Percentiles rank a stretch among this genome's conserved stretches.
phyloP scores from a whole-genome alignment of 1,140 invertebrate species.

The Bombus huntii region DNA sequence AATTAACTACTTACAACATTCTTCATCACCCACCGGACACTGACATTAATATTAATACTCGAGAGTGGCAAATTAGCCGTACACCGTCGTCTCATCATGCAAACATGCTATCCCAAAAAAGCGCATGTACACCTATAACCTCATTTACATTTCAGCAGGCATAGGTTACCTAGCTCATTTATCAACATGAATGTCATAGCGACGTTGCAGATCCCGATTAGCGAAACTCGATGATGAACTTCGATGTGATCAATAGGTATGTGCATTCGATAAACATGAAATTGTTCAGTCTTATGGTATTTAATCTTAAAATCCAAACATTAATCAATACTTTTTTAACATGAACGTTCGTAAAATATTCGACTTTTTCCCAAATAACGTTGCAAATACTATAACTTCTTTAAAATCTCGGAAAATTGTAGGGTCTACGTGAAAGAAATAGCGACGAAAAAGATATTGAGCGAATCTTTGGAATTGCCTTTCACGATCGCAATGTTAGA shows the following conservation, averaged over 20 bases:
- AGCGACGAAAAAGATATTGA: not conserved
- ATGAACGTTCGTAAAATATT: no score
- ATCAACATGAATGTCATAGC: conserved; percentile 30
- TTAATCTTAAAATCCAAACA: no score
- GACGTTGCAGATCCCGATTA: conserved; percentile 14
- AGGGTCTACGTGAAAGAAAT: not conserved
- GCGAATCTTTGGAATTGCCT: not conserved
- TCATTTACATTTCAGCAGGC: not conserved
- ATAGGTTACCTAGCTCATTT: conserved; percentile 37
- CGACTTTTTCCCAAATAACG: no score
- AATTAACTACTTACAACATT: not conserved
- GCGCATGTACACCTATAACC: not conserved
- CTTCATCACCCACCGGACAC: not conserved
- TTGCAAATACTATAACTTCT: not conserved
- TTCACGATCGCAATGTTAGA: no score
- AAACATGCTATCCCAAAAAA: not conserved
- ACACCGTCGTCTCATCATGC: not conserved
- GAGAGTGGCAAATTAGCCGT: conserved; percentile 6
- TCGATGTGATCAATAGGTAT: conserved; percentile 48
- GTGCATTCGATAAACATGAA: not conserved
- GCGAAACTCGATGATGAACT: conserved; percentile 37
- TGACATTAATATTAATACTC: not conserved
- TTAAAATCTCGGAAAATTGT: not conserved
- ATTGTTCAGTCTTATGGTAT: no score
- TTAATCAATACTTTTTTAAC: no score